Conservation (phyloP, 1,140 invertebrate genomes). For the Melitaea cinxia region DNA sequence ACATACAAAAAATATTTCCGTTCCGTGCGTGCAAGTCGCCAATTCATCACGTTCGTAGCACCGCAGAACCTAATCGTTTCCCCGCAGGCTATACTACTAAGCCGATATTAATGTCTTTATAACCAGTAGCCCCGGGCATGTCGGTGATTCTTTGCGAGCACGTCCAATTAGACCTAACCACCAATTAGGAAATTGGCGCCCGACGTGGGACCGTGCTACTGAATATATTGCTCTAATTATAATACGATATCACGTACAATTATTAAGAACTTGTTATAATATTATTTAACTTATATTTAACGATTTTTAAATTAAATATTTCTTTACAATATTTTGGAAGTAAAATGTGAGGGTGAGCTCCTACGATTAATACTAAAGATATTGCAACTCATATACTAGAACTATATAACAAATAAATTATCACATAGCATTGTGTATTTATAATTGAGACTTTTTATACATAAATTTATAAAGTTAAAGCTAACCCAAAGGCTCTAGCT, state of each 20-base stretch:
- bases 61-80: conserved; percentile 19
- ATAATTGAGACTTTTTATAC: neutral
- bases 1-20: neutral
- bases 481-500: neutral
- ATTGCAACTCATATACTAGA: too few relatives aligned
- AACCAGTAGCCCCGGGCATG: conserved; percentile 28
- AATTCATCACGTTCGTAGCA: conserved; percentile 28
- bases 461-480: neutral
- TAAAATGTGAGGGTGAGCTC: too few relatives aligned
- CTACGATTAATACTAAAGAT: too few relatives aligned
- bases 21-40: neutral
- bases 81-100: conserved; percentile 25
- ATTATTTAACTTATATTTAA: neutral
- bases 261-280: too few relatives aligned
- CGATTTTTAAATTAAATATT: neutral
- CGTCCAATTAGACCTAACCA: conserved; percentile 57
- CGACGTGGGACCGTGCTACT: conserved; percentile 52
- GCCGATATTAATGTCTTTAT: conserved; percentile 37
- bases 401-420: too few relatives aligned
- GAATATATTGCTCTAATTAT: conserved; percentile 57
- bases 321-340: neutral
- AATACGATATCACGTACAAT: neutral
- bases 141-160: conserved; percentile 38
- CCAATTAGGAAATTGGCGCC: conserved; percentile 61
- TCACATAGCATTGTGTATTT: neutral